A percentile compares a stretch with the other conserved stretches of the same genome.
Conservation (phyloP, 2,888 invertebrate species). For the Byasa hedistus region DNA sequence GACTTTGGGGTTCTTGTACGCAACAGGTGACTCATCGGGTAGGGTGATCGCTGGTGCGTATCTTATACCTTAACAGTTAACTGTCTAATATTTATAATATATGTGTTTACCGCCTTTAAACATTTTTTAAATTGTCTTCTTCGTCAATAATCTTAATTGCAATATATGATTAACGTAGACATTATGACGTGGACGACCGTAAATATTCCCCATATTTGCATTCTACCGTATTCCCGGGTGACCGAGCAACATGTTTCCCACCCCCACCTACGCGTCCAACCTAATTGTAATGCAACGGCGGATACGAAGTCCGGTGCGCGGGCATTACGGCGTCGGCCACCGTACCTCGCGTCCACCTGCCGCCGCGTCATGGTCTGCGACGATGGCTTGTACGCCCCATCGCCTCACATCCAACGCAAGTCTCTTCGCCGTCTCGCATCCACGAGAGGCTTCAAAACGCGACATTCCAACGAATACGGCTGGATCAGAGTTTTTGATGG, state of each 20-base stretch:
- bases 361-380: conserved; percentile 71
- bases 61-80: conserved; percentile 37
- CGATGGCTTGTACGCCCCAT: conserved; percentile 72
- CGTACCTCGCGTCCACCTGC: conserved; percentile 46
- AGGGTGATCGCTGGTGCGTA: conserved; percentile 67
- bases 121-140: too few relatives aligned
- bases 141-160: not conserved
- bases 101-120: not conserved
- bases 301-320: conserved; percentile 58
- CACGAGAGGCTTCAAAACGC: conserved; percentile 71
- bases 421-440: conserved; percentile 75
- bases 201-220: conserved; percentile 48
- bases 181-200: conserved; percentile 2
- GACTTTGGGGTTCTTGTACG: conserved; percentile 45
- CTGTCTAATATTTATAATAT: not conserved
- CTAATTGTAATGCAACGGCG: conserved; percentile 73
- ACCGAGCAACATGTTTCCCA: conserved; percentile 75
- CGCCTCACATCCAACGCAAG: conserved; percentile 69
- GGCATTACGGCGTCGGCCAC: conserved; percentile 56
- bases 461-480: conserved; percentile 63
- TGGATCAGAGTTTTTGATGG: conserved; percentile 83
- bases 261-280: conserved; percentile 72
- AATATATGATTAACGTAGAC: not conserved
- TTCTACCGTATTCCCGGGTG: conserved; percentile 68
- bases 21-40: conserved; percentile 76